A percentile compares a stretch with the other conserved stretches of the same genome.
Conservation (phyloP, 2,113 vertebrate species). For the Gymnobelideus leadbeateri region DNA sequence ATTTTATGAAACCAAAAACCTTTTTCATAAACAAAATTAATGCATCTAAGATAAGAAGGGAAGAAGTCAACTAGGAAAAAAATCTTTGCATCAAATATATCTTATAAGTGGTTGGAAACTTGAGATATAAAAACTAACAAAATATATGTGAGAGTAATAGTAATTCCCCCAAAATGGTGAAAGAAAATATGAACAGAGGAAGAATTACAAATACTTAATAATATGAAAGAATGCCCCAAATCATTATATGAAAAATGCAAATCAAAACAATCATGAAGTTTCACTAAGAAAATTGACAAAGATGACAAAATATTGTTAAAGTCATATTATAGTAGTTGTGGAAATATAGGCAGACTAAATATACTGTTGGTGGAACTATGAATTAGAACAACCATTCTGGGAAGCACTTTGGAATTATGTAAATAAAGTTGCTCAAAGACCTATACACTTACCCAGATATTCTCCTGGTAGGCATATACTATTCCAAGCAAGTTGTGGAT, state of each 20-base stretch:
- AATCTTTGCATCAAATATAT: background rate
- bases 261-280: too few relatives aligned
- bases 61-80: background rate
- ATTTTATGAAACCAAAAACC: background rate
- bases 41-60: background rate
- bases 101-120: background rate
- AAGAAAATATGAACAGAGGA: too few relatives aligned
- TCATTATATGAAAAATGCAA: background rate
- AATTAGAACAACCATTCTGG: background rate
- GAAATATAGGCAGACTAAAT: background rate
- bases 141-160: background rate
- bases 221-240: background rate
- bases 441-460: too few relatives aligned
- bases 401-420: background rate
- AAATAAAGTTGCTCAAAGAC: too few relatives aligned
- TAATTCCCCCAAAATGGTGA: too few relatives aligned
- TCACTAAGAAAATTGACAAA: background rate
- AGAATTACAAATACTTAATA: background rate
- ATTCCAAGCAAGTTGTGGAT: too few relatives aligned
- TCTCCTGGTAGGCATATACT: too few relatives aligned
- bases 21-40: background rate
- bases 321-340: background rate
- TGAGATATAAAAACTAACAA: background rate
- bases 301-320: background rate
- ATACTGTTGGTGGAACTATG: background rate